Base-by-base conservation (phyloP, 2,797 vertebrate species). In the Lacerta bilineata region DNA sequence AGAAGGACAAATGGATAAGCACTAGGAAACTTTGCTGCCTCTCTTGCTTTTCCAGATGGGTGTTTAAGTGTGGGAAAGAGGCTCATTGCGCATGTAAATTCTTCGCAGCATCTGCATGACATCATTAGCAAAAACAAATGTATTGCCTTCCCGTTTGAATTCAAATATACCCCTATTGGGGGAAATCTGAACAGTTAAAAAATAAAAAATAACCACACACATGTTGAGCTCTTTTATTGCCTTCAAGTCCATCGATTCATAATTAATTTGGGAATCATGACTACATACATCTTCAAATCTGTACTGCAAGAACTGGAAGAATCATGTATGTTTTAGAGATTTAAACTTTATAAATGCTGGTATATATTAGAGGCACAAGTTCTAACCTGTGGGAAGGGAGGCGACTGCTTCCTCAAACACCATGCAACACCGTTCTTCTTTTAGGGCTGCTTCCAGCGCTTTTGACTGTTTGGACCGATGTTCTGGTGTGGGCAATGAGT, bases 321-420 rank as follows among this genome's bases (percentile, higher is more conserved):
- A 2, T 46, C 4, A 11, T n/a, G 71, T 6, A 64, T 18, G 20
- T 64, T 64, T 64, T 64, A 64, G 61, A 64, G 20, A 64, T 64
- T 64, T 64, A 7, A 64, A 18, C 17, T 64, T 64, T 64, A 64
- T 64, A 64, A 18, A 64, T 64, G 61, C 61, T 64, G 17, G 2
- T 64, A 64, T 18, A 23, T 64, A 64, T 55, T 55, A 55, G 50
- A 87, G 83, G 43, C 29, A 64, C 85, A 76, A 77, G 83, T 68
- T 68, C 83, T 85, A 92, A 99, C 99, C 99, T 80, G 97, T 98
- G 84, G 96, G 96, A 1, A 99, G 94, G 61, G 94, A 95, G 93
- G 90, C 95, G 29, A 99, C 90, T 0, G 98, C 98, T 92, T 98
- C 98, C 46, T 99, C 98, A 8, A 98, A 99, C 1, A 99, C 98